Evolutionary conservation across 2,797 vertebrate species (phyloP).

Genomic region (Xerus rutilus): DNA sequence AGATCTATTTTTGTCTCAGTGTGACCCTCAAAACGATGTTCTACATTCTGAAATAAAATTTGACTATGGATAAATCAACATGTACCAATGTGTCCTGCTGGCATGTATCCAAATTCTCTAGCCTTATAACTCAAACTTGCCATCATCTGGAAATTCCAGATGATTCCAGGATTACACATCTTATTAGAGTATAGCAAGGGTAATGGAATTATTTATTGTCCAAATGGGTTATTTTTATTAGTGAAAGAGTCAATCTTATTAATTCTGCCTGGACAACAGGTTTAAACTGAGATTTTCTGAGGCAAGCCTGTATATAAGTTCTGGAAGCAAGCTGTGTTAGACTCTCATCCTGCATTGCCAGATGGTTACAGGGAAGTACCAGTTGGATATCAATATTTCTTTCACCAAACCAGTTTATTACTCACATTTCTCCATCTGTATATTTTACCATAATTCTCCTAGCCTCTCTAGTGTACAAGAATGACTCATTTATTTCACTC

Average conservation of each 20-base stretch:
- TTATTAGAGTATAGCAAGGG: background rate
- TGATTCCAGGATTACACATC: background rate
- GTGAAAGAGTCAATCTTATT: background rate
- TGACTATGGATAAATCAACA: background rate
- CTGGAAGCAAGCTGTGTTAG: background rate
- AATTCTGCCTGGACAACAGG: background rate
- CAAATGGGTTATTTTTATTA: background rate
- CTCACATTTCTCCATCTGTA: background rate
- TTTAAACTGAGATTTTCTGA: background rate
- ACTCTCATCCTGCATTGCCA: rapidly evolving
- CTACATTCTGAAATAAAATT: background rate
- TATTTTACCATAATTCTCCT: background rate
- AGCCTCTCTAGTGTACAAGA: background rate
- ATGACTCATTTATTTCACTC: background rate
- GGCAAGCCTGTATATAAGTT: background rate
- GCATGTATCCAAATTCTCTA: background rate
- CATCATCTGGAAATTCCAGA: background rate
- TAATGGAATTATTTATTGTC: background rate
- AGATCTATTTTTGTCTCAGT: background rate
- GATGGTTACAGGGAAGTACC: background rate
- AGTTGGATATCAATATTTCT: background rate
- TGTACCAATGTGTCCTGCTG: background rate
- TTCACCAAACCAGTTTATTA: background rate
- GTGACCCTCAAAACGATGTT: background rate
- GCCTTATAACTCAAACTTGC: background rate